A percentile compares a stretch with the other conserved stretches of the same genome.
Evolutionary conservation across 2,797 vertebrate genomes (phyloP).

Genomic region (Sebastes hubbsi): DNA sequence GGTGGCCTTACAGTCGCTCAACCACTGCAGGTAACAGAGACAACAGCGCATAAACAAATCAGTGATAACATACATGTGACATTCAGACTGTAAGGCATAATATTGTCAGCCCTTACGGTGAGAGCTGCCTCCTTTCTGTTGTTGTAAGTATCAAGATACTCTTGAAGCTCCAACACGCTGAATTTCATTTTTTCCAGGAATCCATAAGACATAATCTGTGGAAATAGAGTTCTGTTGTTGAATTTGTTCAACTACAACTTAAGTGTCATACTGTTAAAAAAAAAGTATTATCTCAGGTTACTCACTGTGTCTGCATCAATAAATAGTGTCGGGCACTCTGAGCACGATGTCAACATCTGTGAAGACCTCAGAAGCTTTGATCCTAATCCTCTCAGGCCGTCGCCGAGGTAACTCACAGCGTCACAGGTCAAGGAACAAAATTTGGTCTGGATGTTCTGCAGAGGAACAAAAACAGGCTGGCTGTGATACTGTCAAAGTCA

Average conservation of each 20-base stretch:
- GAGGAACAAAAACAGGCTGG: conserved; percentile 39
- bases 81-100: background rate
- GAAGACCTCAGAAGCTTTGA: conserved; percentile 95
- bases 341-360: conserved; percentile 93
- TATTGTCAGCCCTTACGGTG: conserved; percentile 80
- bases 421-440: conserved; percentile 96
- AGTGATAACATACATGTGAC: background rate
- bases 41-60: background rate
- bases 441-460: conserved; percentile 94
- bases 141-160: conserved; percentile 98
- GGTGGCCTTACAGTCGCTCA: conserved; percentile 92
- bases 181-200: conserved; percentile 98
- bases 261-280: background rate
- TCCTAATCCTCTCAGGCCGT: conserved; percentile 92
- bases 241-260: background rate
- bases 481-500: conserved; percentile 8
- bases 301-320: conserved; percentile 97
- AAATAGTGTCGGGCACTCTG: conserved; percentile 94
- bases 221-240: conserved; percentile 3
- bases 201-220: conserved; percentile 92
- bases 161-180: conserved; percentile 96
- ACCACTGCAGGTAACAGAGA: conserved; percentile 84
- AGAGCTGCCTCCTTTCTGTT: conserved; percentile 93
- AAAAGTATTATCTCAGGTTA: conserved; percentile 13
- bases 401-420: conserved; percentile 91